Evolutionary conservation across 2,888 invertebrate genomes (phyloP).

Genomic region (Apocheima hispidaria): DNA sequence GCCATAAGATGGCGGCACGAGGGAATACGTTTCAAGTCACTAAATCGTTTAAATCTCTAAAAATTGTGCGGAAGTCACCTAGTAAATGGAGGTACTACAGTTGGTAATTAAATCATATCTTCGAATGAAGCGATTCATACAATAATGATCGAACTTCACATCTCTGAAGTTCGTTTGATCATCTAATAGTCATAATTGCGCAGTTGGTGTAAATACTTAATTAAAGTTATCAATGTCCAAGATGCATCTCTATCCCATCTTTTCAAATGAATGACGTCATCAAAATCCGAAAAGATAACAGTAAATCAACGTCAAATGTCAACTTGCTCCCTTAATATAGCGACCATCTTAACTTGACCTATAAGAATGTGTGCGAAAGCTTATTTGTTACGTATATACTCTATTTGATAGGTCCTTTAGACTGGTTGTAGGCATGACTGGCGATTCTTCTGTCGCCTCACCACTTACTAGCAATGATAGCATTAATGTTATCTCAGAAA

Average conservation of each 20-base stretch:
- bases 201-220: too few species aligned
- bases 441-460: slow-evolving; percentile 78
- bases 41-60: too few species aligned
- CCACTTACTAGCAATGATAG: slow-evolving; percentile 82
- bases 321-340: slow-evolving; percentile 69
- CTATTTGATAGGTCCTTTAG: slow-evolving; percentile 55
- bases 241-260: slow-evolving; percentile 2
- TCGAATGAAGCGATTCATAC: too few species aligned
- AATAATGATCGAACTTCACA: too few species aligned
- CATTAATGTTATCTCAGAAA: slow-evolving; percentile 81
- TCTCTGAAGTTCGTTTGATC: too few species aligned
- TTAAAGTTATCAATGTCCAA: slow-evolving; percentile 40
- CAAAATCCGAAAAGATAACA: slow-evolving; percentile 73
- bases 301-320: slow-evolving; percentile 85
- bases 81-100: too few species aligned
- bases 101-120: too few species aligned
- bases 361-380: slow-evolving; percentile 56
- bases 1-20: too few species aligned
- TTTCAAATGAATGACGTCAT: slow-evolving; percentile 67
- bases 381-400: slow-evolving; percentile 40
- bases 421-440: slow-evolving; percentile 70
- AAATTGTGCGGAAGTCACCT: too few species aligned
- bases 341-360: slow-evolving; percentile 61
- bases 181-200: too few species aligned
- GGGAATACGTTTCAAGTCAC: too few species aligned